phyloP scores from a whole-genome alignment of 2,797 vertebrate genomes.

The Acrossocheilus fasciatus region DNA sequence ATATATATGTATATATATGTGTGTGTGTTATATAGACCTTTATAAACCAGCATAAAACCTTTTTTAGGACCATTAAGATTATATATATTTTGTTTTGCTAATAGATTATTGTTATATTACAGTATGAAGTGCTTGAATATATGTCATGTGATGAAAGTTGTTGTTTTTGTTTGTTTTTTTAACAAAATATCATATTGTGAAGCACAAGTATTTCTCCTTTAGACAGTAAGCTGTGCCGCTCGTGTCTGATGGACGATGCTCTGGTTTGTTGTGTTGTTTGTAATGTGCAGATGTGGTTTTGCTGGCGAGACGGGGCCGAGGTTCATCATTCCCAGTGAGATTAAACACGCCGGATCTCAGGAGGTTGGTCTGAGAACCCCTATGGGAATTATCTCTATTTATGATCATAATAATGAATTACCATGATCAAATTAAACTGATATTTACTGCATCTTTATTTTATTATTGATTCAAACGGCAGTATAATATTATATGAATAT shows the following conservation, averaged over 20 bases:
- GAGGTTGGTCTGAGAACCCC: constrained; percentile 78
- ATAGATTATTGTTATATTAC: neutral
- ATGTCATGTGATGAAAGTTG: neutral
- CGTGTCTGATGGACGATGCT: neutral
- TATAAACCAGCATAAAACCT: too few relatives aligned
- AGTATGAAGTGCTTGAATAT: neutral
- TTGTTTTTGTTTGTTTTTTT: too few relatives aligned
- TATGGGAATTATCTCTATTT: neutral
- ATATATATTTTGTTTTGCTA: neutral
- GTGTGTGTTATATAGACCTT: too few relatives aligned
- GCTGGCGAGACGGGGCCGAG: constrained; percentile 97
- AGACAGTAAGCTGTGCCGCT: too few relatives aligned
- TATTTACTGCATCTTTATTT: neutral
- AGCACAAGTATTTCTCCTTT: too few relatives aligned
- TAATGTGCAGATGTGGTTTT: constrained; percentile 91
- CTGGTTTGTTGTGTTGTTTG: neutral
- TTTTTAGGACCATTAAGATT: too few relatives aligned
- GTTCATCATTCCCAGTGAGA: constrained; percentile 97
- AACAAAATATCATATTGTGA: neutral
- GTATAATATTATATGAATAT: too few relatives aligned
- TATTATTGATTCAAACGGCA: too few relatives aligned
- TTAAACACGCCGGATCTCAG: constrained; percentile 85
- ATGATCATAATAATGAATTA: neutral
- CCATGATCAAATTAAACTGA: neutral
- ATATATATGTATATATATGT: too few relatives aligned